These are phyloP conservation scores for Sebastes itinus DNA, from an alignment of 2,797 vertebrate species.

Conservation along the genomic window DNA sequence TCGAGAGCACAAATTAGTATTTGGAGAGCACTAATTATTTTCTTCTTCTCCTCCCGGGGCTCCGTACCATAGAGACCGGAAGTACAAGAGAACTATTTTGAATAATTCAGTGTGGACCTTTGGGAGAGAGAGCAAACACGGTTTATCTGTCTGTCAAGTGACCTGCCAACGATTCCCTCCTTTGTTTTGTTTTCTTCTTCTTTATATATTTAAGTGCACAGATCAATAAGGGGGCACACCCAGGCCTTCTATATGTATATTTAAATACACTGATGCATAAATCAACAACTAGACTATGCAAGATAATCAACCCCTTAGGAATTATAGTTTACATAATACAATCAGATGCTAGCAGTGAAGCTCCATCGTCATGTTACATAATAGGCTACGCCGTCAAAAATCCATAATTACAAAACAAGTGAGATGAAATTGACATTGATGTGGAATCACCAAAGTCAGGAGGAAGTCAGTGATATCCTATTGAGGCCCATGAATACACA, in stretches of 20 bases:
- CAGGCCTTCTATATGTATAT: neutral
- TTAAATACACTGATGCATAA: conserved; percentile 11
- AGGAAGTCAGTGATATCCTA: neutral
- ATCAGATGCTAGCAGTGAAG: conserved; percentile 3
- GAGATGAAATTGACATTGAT: neutral
- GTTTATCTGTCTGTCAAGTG: conserved; percentile 16
- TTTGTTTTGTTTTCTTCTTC: neutral
- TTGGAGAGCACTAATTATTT: neutral
- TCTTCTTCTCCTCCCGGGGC: neutral
- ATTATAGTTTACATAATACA: neutral
- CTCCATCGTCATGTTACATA: neutral
- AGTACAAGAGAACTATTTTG: conserved; percentile 39
- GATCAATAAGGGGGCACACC: conserved; percentile 5
- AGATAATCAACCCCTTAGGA: conserved; percentile 15
- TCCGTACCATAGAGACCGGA: neutral
- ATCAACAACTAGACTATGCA: neutral
- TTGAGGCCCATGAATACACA: neutral
- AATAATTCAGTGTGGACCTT: conserved; percentile 65
- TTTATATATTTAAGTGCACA: conserved; percentile 3
- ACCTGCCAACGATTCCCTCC: neutral
- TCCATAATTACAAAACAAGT: neutral
- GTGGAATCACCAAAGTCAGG: neutral
- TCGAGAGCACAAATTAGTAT: neutral
- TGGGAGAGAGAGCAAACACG: conserved; percentile 44
- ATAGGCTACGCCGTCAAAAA: neutral